phyloP scores from a whole-genome alignment of 1,140 invertebrate genomes.

The Macrostomum lignano region DNA sequence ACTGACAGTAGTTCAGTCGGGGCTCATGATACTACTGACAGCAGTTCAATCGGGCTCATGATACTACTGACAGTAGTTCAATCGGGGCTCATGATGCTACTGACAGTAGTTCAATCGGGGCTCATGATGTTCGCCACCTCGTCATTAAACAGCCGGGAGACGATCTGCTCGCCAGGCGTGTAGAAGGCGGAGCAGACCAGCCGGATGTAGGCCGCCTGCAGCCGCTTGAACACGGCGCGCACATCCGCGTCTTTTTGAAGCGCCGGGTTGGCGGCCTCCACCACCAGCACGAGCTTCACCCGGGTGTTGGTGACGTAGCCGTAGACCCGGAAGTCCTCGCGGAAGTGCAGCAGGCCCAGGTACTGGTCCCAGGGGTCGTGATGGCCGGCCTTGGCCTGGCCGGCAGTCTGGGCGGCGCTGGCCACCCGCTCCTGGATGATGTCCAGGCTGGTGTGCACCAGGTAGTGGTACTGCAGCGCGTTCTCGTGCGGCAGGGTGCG shows the following conservation, averaged over 20 bases:
- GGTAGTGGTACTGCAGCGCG: conserved; percentile 62
- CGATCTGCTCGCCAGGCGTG: conserved; percentile 47
- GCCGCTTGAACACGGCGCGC: conserved; percentile 60
- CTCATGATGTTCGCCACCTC: not conserved
- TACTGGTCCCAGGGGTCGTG: conserved; percentile 45
- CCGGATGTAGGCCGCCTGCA: conserved; percentile 64
- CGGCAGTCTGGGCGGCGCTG: conserved; percentile 34
- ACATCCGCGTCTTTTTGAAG: conserved; percentile 70
- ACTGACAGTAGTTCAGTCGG: no score
- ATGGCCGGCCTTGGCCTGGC: no score
- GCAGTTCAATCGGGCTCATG: no score
- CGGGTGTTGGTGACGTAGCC: conserved; percentile 90
- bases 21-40: no score
- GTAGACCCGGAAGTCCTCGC: conserved; percentile 91
- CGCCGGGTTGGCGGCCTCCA: conserved; percentile 58
- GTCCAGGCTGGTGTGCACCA: conserved; percentile 67
- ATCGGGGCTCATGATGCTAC: no score
- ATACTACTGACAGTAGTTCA: no score
- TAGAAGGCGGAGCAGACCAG: conserved; percentile 79
- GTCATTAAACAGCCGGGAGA: not conserved
- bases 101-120: not conserved
- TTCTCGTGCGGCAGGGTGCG: conserved; percentile 36
- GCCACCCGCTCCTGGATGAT: conserved; percentile 66
- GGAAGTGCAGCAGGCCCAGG: conserved; percentile 59
- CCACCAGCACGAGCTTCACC: conserved; percentile 69